Percentiles rank a stretch among this genome's conserved stretches.
These are phyloP conservation scores for Daubentonia madagascariensis DNA, from an alignment of 2,113 vertebrate species.

Conservation along the genomic window DNA sequence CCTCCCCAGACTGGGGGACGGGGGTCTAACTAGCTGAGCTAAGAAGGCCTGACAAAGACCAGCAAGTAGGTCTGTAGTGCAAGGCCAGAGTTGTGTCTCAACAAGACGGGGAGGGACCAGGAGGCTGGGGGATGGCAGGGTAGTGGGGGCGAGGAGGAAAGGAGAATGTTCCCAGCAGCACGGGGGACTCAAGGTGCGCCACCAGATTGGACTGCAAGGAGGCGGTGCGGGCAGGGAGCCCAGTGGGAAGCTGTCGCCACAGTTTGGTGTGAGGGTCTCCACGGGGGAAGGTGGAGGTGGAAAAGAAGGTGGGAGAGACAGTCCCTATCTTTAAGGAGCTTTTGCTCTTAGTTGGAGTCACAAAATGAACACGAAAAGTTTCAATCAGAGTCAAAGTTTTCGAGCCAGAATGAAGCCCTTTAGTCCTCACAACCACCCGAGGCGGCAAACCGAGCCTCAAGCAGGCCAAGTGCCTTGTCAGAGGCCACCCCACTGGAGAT, in stretches of 20 bases:
- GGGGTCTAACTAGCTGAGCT: background rate
- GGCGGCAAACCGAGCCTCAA: rapidly evolving
- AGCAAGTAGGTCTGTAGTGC: background rate
- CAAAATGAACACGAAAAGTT: background rate
- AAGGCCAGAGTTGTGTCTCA: background rate
- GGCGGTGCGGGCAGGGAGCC: background rate
- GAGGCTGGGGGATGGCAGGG: background rate
- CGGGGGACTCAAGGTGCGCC: rapidly evolving
- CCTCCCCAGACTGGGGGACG: background rate
- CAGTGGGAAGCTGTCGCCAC: background rate
- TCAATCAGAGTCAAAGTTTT: too few relatives aligned
- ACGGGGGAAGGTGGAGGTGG: rapidly evolving
- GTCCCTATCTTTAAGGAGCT: background rate
- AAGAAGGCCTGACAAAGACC: background rate
- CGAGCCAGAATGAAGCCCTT: background rate
- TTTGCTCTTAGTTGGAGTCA: background rate
- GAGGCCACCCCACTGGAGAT: background rate
- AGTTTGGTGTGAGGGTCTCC: too few relatives aligned
- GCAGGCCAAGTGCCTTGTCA: background rate
- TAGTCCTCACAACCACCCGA: too few relatives aligned
- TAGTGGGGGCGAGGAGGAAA: rapidly evolving
- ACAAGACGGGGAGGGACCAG: background rate
- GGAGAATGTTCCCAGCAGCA: background rate
- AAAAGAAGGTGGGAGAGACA: rapidly evolving
- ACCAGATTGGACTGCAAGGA: background rate